Evolutionary conservation across 2,113 vertebrate species (phyloP), one percentile per base, ranked within the genome.

Genomic region (Festucalex cinctus): DNA sequence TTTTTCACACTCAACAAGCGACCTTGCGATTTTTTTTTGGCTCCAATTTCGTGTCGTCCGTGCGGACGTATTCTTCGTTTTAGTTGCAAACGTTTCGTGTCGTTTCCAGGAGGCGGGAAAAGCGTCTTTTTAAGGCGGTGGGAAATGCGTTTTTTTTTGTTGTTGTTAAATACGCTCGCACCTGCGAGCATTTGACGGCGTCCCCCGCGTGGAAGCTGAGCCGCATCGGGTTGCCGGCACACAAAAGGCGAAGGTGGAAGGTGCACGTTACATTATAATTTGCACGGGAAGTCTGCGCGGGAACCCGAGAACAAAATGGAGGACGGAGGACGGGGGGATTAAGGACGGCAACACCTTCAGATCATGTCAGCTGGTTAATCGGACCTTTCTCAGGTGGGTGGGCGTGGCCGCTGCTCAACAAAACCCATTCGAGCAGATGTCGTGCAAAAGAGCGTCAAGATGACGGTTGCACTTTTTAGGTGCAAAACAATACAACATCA

Each of bases 251-350:
- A 83, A 89, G 85, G 84, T 78, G 69, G 57, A n/a, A 81, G 85
- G 89, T 88, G 83, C 86, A 73, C 44, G 69, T 89, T 89, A 89
- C 86, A 85, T 86, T 88, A 83, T 88, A 90, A 90, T 90, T 88
- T 84, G n/a, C 32, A 76, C 64, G 76, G 82, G 81, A 84, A 82
- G 81, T 83, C 73, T 77, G 69, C 53, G 56, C 13, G 71, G 82
- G 73, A 85, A 83, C 77, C 80, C 68, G 77, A 78, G 80, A 78
- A 74, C 80, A 79, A 74, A 74, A 69, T 76, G 75, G 78, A 76
- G 71, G 43, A 65, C 9, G 65, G 48, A 58, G 68, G 9, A 8
- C 44, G 3, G 19, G 72, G 20, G 78, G 76, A 81, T 85, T 84
- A 87, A 28, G 57, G 63, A 65, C 13, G 60, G 22, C 13, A 5